Percentiles rank a stretch among this genome's conserved stretches.
Conservation (phyloP, 1,140 invertebrate genomes). For the Drosophila biarmipes region DNA sequence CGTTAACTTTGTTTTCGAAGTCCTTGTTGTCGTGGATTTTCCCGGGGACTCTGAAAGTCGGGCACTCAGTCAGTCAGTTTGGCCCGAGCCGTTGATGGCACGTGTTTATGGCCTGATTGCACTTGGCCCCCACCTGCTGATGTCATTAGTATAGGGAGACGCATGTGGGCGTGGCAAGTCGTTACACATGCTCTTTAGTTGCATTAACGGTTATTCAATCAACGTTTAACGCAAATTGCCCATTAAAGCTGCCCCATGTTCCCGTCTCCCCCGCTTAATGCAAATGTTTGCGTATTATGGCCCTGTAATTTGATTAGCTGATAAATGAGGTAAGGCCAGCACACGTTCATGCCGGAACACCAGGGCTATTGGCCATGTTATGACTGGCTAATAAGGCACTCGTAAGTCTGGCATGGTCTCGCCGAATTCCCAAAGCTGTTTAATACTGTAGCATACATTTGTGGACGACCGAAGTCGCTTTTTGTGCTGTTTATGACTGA, state of each 20-base stretch:
- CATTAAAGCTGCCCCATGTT: constrained; percentile 46
- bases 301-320: constrained; percentile 66
- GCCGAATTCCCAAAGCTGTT: not conserved
- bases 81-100: constrained; percentile 14
- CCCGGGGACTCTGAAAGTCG: constrained; percentile 9
- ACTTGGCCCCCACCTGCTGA: constrained; percentile 40
- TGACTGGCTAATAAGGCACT: constrained; percentile 33
- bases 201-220: constrained; percentile 73
- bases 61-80: constrained; percentile 41
- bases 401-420: constrained; percentile 1
- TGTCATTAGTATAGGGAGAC: constrained; percentile 42
- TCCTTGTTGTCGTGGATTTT: not conserved
- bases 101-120: constrained; percentile 64
- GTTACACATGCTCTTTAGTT: constrained; percentile 42
- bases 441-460: constrained; percentile 20
- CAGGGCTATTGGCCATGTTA: constrained; percentile 6
- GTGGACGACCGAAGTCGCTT: not conserved
- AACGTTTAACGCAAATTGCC: constrained; percentile 69
- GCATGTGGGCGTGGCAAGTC: constrained; percentile 13
- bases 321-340: constrained; percentile 23
- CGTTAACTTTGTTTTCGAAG: constrained; percentile 21
- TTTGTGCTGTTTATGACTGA: not conserved
- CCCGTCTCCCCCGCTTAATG: not conserved
- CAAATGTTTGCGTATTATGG: constrained; percentile 44
- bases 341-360: constrained; percentile 8